Base-by-base conservation (phyloP, 2,113 vertebrate species). In the Plecturocebus donacophilus region DNA sequence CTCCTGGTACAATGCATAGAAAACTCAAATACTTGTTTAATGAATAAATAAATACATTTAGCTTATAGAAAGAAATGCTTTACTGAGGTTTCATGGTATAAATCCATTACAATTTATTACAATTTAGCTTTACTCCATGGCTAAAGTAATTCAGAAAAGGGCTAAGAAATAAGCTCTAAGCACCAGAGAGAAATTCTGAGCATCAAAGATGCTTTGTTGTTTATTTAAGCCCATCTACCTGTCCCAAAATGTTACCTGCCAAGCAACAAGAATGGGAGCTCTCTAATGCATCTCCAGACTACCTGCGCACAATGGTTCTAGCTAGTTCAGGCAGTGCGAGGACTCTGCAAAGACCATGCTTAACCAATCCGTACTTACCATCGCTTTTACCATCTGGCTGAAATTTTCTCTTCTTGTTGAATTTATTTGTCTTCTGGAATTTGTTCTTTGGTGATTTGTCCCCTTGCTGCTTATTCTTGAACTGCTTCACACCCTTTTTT, bases 381-480 rank as follows among this genome's bases (percentile, higher is more conserved):
- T 77, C 94, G 2, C 97, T 97, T 96, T 98, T 90, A 76, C 49
- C 32, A 40, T 96, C 97, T 8, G 84, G 35, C 71, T 98, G 98
- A 30, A 97, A 91, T 68, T 98, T 99, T 80, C 98, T 98, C 96
- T 98, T 98, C 84, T 76, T 96, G 94, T 40, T 85, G 92, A 96
- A 94, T 70, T 92, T 97, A 90, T 94, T 71, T 81, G 80, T 77
- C 77, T 98, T 97, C 64, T 98, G 98, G 14, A 96, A 90, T 90
- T 98, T 98, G 86, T 98, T 98, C 96, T 94, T 98, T 6, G 81
- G 82, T 88, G 93, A 73, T 54, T 97, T 98, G 90, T 96, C 97
- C 45, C 96, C 75, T n/a, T 97, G 98, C 47, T 98, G 98, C 88
- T 98, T 98, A 87, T 77, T 98, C 95, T 98, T 99, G 83, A 99